phyloP scores from a whole-genome alignment of 2,113 vertebrate genomes.

The Sminthopsis crassicaudata region DNA sequence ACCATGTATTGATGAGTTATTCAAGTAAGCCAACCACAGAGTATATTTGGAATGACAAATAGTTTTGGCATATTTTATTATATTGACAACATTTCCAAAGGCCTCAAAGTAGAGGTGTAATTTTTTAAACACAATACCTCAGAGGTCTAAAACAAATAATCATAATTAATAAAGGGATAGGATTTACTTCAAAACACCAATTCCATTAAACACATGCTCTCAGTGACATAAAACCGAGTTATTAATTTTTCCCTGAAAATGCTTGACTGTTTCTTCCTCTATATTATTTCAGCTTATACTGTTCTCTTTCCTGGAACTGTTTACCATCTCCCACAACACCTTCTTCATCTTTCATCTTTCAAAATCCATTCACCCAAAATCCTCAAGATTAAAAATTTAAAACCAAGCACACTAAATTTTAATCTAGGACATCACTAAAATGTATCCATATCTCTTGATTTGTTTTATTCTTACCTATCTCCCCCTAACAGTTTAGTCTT shows the following conservation, averaged over 20 bases:
- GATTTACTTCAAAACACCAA: neutral
- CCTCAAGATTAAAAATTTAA: neutral
- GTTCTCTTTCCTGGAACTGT: neutral
- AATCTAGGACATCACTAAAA: neutral
- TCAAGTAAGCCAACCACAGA: neutral
- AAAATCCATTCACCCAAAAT: neutral
- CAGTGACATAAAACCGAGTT: neutral
- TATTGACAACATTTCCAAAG: neutral
- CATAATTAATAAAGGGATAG: neutral
- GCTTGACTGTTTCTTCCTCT: neutral
- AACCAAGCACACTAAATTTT: neutral
- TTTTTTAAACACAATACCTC: neutral
- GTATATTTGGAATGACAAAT: rapidly evolving
- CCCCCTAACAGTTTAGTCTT: neutral
- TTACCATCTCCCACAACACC: neutral
- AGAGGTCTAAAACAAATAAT: neutral
- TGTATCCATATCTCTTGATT: neutral
- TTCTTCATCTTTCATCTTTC: neutral
- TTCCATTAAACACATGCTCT: neutral
- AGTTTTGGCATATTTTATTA: neutral
- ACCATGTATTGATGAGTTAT: too few relatives aligned
- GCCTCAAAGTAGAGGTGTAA: neutral
- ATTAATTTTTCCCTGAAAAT: neutral
- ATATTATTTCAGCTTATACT: neutral
- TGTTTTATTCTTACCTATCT: neutral